Evolutionary conservation across 2,888 invertebrate species (phyloP).

Genomic region (Platycnemis pennipes): DNA sequence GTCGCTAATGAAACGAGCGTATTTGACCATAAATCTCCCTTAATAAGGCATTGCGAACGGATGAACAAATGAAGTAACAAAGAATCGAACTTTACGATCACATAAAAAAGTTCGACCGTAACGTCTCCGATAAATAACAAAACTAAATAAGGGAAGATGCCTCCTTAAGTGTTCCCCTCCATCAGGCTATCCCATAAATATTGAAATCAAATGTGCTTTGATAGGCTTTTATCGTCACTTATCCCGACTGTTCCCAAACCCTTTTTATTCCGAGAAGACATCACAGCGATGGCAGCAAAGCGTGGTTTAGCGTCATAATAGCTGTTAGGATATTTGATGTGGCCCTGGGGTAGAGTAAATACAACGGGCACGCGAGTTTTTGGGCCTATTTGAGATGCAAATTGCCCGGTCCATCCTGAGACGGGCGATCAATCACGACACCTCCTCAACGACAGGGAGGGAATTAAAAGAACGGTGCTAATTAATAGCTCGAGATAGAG

Average conservation of each 20-base stretch:
- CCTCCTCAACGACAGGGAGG: not conserved
- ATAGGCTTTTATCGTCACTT: not conserved
- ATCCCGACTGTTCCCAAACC: not conserved
- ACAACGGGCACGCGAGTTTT: not conserved
- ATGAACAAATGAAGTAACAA: conserved; percentile 32
- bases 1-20: not conserved
- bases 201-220: conserved; percentile 28
- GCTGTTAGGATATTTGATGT: not conserved
- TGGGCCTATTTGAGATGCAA: conserved; percentile 48
- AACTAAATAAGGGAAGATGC: not conserved
- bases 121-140: conserved; percentile 26
- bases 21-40: not conserved
- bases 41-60: not conserved
- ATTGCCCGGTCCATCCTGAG: not conserved
- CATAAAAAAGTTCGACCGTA: conserved; percentile 40
- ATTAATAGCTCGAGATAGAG: conserved; percentile 58
- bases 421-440: conserved; percentile 45
- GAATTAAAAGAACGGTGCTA: conserved; percentile 41
- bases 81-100: conserved; percentile 27
- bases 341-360: conserved; percentile 21
- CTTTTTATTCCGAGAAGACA: not conserved
- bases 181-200: conserved; percentile 27
- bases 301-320: not conserved
- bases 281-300: not conserved
- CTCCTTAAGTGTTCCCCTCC: conserved; percentile 47